A percentile compares a stretch with the other conserved stretches of the same genome.
Evolutionary conservation across 1,140 invertebrate species (phyloP).

Genomic region (Hypsibius dujardini): DNA sequence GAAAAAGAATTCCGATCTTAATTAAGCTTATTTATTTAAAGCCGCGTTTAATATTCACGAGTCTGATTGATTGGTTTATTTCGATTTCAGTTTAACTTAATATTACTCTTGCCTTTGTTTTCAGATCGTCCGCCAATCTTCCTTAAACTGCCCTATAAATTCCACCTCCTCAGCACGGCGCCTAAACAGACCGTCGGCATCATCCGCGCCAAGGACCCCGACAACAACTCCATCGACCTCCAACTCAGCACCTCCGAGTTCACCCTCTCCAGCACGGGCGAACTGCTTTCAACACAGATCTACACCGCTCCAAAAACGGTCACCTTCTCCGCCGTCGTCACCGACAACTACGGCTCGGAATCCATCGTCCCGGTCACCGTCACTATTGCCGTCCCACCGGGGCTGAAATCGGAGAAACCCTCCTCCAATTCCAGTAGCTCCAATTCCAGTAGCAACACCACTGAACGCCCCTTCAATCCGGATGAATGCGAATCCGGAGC

Average conservation of each 20-base stretch:
- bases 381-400: no score
- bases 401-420: no score
- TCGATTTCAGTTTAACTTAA: no score
- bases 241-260: neutral
- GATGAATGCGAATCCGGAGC: no score
- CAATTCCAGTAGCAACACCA: no score
- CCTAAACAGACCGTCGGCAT: neutral
- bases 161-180: neutral
- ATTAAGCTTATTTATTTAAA: no score
- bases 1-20: no score
- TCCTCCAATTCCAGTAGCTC: no score
- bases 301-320: neutral
- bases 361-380: neutral
- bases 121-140: constrained; percentile 9
- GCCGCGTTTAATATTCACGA: no score
- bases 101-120: no score
- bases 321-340: neutral
- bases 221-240: neutral
- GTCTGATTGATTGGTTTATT: no score
- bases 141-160: neutral
- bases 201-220: constrained; percentile 3
- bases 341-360: neutral
- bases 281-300: neutral
- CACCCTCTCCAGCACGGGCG: neutral
- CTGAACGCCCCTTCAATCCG: no score